Conservation (phyloP, 1,140 invertebrate genomes). For the Pachypsylla venusta region DNA sequence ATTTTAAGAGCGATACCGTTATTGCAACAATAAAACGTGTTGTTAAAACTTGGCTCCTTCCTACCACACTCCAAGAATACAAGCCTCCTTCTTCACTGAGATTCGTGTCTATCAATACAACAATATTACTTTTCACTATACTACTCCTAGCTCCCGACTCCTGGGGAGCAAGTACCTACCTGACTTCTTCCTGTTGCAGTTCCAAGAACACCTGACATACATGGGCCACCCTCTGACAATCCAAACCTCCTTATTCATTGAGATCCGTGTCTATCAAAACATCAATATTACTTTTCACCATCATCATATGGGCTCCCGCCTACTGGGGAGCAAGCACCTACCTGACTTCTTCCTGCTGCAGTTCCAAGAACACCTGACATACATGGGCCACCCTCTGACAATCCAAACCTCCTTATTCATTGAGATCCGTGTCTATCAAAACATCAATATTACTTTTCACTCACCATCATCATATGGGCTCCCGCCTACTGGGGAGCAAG, state of each 20-base stretch:
- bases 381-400: slow-evolving; percentile 39
- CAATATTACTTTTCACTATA: slow-evolving; percentile 41
- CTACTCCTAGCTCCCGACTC: slow-evolving; percentile 30
- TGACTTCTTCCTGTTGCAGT: slow-evolving; percentile 29
- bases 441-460: slow-evolving; percentile 42
- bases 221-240: slow-evolving; percentile 40
- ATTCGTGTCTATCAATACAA: slow-evolving; percentile 39
- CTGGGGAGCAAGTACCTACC: background rate
- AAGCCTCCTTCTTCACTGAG: slow-evolving; percentile 34
- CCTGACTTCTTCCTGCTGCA: slow-evolving; percentile 27
- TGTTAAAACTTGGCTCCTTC: slow-evolving; percentile 19
- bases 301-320: slow-evolving; percentile 31
- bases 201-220: slow-evolving; percentile 41
- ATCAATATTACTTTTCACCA: slow-evolving; percentile 42
- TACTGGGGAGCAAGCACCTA: background rate
- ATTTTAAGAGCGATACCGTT: too few relatives aligned
- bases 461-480: slow-evolving; percentile 36
- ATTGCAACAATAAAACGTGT: too few relatives aligned
- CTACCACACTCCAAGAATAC: slow-evolving; percentile 37
- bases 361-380: slow-evolving; percentile 40
- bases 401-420: slow-evolving; percentile 34
- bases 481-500: slow-evolving; percentile 23
- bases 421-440: slow-evolving; percentile 40
- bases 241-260: slow-evolving; percentile 33
- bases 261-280: slow-evolving; percentile 40